Evolutionary conservation across 1,140 invertebrate species (phyloP).

Genomic region (Drosophila obscura): DNA sequence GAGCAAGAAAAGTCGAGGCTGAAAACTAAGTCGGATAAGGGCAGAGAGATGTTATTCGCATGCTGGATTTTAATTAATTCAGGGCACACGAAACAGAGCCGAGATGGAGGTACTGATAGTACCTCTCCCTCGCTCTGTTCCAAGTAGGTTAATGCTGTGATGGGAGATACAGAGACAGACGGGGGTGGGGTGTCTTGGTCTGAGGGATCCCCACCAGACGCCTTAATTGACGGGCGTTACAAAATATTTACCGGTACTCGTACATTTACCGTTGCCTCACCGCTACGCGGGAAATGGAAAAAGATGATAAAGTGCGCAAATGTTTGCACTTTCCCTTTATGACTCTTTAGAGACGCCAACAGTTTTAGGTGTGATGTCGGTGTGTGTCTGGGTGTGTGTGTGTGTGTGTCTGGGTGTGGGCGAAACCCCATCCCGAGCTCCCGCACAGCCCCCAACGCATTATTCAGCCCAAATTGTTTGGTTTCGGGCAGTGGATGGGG

Average conservation of each 20-base stretch:
- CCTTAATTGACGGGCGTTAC: constrained; percentile 76
- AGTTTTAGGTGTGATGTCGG: constrained; percentile 47
- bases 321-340: constrained; percentile 81
- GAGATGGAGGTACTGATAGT: constrained; percentile 2
- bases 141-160: constrained; percentile 72
- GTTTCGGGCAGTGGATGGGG: constrained; percentile 14
- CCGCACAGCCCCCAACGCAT: background rate
- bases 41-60: constrained; percentile 69
- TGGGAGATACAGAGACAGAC: constrained; percentile 1
- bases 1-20: constrained; percentile 14
- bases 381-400: no score
- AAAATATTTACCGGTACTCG: constrained; percentile 73
- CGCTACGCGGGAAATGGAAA: constrained; percentile 56
- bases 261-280: constrained; percentile 29
- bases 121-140: background rate
- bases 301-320: constrained; percentile 81
- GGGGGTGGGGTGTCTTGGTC: background rate
- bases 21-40: constrained; percentile 42
- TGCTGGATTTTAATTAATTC: constrained; percentile 81
- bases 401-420: background rate
- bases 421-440: constrained; percentile 2
- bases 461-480: constrained; percentile 16
- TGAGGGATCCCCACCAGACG: constrained; percentile 31
- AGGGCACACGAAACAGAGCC: constrained; percentile 40
- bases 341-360: constrained; percentile 68